Evolutionary conservation across 2,888 invertebrate species (phyloP).

Genomic region (Agonopterix subpropinquella): DNA sequence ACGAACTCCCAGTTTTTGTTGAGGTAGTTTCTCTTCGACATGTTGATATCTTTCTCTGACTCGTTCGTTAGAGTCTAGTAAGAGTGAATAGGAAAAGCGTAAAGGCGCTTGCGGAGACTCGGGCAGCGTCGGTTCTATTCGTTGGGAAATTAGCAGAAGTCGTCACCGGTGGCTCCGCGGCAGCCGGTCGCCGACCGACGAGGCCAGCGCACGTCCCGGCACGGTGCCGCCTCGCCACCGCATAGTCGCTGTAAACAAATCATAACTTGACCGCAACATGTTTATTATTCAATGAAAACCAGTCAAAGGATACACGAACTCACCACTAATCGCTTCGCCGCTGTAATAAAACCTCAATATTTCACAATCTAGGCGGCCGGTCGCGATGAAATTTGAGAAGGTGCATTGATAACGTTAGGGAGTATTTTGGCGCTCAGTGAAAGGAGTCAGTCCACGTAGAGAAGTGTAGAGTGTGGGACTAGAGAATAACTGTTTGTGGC

Average conservation of each 20-base stretch:
- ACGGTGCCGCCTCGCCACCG: conserved; percentile 5
- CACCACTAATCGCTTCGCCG: conserved; percentile 7
- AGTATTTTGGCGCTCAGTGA: conserved; percentile 53
- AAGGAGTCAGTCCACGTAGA: conserved; percentile 32
- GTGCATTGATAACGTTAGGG: conserved; percentile 36
- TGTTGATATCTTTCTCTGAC: background rate
- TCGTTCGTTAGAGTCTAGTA: conserved; percentile 10
- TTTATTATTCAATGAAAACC: conserved; percentile 45
- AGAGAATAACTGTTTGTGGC: conserved; percentile 43
- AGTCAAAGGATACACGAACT: conserved; percentile 14
- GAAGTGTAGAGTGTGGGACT: background rate
- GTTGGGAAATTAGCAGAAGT: conserved; percentile 12
- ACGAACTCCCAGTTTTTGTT: background rate
- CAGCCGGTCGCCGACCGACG: conserved; percentile 27
- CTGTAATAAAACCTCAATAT: conserved; percentile 10
- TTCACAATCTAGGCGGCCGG: conserved; percentile 25
- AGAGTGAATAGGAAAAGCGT: conserved; percentile 39
- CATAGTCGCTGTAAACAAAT: conserved; percentile 54
- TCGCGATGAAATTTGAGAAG: conserved; percentile 48
- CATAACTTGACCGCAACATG: conserved; percentile 41
- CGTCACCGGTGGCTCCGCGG: conserved; percentile 9
- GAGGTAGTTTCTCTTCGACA: background rate
- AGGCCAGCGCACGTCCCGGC: conserved; percentile 13
- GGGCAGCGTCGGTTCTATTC: conserved; percentile 40
- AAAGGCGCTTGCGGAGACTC: conserved; percentile 27